Base-by-base conservation (phyloP, 2,113 vertebrate genomes). In the Chaetops frenatus region DNA sequence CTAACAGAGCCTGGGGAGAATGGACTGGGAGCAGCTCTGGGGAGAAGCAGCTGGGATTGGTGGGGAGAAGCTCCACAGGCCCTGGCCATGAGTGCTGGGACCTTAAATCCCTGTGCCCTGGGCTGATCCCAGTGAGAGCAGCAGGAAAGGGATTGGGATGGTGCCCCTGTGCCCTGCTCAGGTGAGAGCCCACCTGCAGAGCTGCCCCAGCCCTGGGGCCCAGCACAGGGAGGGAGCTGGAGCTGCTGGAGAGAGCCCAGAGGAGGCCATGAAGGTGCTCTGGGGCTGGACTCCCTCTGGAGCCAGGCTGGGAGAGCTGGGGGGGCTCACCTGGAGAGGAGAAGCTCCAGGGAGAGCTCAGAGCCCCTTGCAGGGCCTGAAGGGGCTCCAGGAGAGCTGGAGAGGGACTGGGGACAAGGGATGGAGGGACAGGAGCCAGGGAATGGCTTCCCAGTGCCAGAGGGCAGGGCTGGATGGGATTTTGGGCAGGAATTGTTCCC, bases 111-210 rank as follows among this genome's bases (percentile, higher is more conserved):
- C 44, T 2, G 2, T 9, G 53, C 2, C n/a, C 65, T 50, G 79
- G 54, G 54, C 54, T 35, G 65, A 19, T 42, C 15, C 36, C 54
- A 29, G 65, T 1, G 19, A 15, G 29, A 45, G 54, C 65, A 42
- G 45, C 54, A 61, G 66, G 31, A 35, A 51, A 20, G 24, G 31
- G 36, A 58, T 0, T 23, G 64, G 64, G 44, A 36, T 40, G 48
- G 0, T 28, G 23, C 4, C 64, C 35, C 53, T 27, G 2, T 25
- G 77, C 21, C 33, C 11, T 0, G 3, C 29, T 11, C 61, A 80
- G 50, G 50, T 33, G 62, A 56, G 21, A 56, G 12, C 35, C 45
- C 44, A 22, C 18, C 71, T 57, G 51, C n/a, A 57, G 78, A 81
- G 64, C 51, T 67, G 53, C 38, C 38, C 38, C 38, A 38, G 38